Evolutionary conservation across 2,888 invertebrate genomes (phyloP).

Genomic region (Sisyra nigra): DNA sequence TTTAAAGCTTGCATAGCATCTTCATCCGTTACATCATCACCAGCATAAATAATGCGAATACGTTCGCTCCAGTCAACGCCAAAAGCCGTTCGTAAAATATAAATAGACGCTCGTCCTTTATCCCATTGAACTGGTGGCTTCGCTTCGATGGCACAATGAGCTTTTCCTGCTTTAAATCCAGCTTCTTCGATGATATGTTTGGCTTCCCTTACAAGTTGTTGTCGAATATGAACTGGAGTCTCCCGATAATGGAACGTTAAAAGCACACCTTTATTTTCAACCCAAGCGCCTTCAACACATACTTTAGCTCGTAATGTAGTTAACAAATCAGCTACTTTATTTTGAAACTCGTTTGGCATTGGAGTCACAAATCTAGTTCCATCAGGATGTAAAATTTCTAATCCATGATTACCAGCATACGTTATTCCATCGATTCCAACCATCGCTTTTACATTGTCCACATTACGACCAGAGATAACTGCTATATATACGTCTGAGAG

Average conservation of each 20-base stretch:
- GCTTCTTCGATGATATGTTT: constrained; percentile 52
- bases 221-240: constrained; percentile 52
- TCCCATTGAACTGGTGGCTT: constrained; percentile 86
- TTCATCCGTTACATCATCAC: constrained; percentile 79
- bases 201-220: constrained; percentile 54
- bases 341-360: constrained; percentile 72
- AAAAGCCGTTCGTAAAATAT: constrained; percentile 77
- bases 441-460: constrained; percentile 78
- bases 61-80: constrained; percentile 86
- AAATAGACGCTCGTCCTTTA: constrained; percentile 79
- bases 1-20: constrained; percentile 86
- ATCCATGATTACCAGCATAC: constrained; percentile 77
- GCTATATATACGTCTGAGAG: constrained; percentile 78
- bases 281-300: constrained; percentile 80
- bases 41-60: constrained; percentile 77
- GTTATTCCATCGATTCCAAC: constrained; percentile 83
- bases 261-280: constrained; percentile 77
- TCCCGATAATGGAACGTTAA: constrained; percentile 80
- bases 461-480: constrained; percentile 72
- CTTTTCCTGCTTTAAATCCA: constrained; percentile 63
- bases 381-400: constrained; percentile 79
- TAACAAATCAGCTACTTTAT: constrained; percentile 59
- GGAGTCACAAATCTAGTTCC: constrained; percentile 83
- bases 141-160: constrained; percentile 80
- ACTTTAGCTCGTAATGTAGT: constrained; percentile 71